Base-by-base conservation (phyloP, 2,888 invertebrate species). In the Stramonita haemastoma region DNA sequence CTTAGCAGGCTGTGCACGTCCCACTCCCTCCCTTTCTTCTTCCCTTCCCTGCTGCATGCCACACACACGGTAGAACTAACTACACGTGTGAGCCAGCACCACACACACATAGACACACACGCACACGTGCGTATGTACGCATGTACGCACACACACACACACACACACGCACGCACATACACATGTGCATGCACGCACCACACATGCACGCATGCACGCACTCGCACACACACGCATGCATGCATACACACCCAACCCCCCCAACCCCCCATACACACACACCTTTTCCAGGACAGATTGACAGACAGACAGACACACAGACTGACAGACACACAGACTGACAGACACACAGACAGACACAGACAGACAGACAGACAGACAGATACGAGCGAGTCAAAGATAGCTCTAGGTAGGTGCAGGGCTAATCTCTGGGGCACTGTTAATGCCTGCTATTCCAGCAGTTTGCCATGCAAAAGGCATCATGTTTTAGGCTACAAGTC, bases 101-200 rank as follows among this genome's bases (percentile, higher is more conserved):
- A 89, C 70, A 89, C 56, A 89, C 60, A 89, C 73, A 73, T 46
- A 89, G n/a, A 85, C 70, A 89, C 56, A 86, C 84, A 86, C 70
- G n/a, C 70, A 84, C 66, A 85, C 66, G 84, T n/a, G 66, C 60
- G 87, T 15, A n/a, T 29, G 87, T 57, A 46, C 34, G 83, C 73
- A 70, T 60, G 87, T 57, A 36, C 32, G 84, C 60, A 83, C 34
- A 46, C 29, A 70, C 32, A 70, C 77, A 66, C 36, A 70, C 34
- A 87, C 60, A 70, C 66, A 26, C 46, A 84, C 70, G 85, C 60
- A 56, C 77, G 32, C 32, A 32, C 32, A 77, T 32, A 77, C 77
- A 32, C 77, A 77, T 13, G 13, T 13, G 32, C 77, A 32, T 15
- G 19, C 32, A 77, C 32, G 32, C 32, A 77, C 6, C 6, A 32